These are phyloP conservation scores for Naso thynnoides DNA, from an alignment of 2,797 vertebrate genomes.

Conservation along the genomic window DNA sequence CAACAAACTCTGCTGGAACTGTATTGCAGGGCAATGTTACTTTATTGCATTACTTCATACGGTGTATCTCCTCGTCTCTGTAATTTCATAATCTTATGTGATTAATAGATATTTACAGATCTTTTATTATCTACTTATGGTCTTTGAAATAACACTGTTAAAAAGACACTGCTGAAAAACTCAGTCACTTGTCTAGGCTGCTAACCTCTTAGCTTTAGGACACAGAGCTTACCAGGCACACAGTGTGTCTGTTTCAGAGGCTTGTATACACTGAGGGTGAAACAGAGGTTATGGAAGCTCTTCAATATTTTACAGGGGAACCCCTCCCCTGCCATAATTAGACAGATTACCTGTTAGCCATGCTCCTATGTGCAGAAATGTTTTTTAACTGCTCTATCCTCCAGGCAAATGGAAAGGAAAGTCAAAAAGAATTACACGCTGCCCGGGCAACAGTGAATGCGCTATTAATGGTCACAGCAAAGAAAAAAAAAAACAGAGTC, in stretches of 20 bases:
- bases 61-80: conserved; percentile 13
- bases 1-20: conserved; percentile 21
- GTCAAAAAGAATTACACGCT: conserved; percentile 93
- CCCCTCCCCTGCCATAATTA: conserved; percentile 95
- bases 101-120: conserved; percentile 34
- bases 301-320: conserved; percentile 94
- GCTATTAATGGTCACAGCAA: conserved; percentile 83
- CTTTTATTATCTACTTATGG: conserved; percentile 61
- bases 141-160: conserved; percentile 32
- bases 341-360: conserved; percentile 98
- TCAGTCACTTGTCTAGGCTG: conserved; percentile 65
- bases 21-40: conserved; percentile 19
- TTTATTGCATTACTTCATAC: conserved; percentile 29
- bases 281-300: conserved; percentile 93
- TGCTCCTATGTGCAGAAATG: conserved; percentile 89
- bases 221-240: conserved; percentile 89
- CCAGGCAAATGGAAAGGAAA: conserved; percentile 94
- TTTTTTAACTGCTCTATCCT: conserved; percentile 92
- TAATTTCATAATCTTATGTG: conserved; percentile 29
- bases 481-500: conserved; percentile 63
- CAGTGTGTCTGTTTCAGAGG: conserved; percentile 87
- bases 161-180: conserved; percentile 73
- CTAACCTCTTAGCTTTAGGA: conserved; percentile 86
- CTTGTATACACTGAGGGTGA: conserved; percentile 90
- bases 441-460: conserved; percentile 86